Percentiles rank a stretch among this genome's conserved stretches.
Evolutionary conservation across 30 jellyfish, hydroid and myxozoan species (phyloP).

Genomic region (Cassiopea andromeda): DNA sequence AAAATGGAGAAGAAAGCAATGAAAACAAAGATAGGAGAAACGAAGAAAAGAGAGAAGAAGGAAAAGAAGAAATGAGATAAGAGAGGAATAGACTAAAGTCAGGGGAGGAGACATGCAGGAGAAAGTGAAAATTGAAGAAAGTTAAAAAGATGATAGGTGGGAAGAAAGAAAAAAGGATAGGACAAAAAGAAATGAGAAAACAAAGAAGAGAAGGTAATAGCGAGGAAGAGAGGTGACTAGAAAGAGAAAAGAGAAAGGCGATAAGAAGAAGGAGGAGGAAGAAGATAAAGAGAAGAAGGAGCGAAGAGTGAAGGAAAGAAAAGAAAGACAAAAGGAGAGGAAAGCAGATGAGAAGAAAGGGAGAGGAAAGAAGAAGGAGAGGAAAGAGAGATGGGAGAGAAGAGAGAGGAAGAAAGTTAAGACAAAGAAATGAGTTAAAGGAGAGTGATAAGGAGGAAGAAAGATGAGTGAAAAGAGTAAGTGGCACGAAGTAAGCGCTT

Average conservation of each 20-base stretch:
- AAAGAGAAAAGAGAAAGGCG: not conserved
- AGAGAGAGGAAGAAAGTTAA: not conserved
- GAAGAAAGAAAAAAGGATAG: no score
- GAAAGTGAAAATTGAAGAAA: not conserved
- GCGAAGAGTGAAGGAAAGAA: not conserved
- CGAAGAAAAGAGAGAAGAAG: no score
- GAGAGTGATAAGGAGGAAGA: no score
- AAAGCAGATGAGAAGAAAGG: not conserved
- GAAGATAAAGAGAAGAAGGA: not conserved
- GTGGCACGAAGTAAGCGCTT: not conserved
- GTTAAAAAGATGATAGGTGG: not conserved
- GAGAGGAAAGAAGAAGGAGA: not conserved
- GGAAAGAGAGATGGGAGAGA: not conserved
- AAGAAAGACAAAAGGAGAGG: not conserved
- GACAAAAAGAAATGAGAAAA: not conserved
- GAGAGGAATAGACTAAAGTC: not conserved
- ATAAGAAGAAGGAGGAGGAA: no score
- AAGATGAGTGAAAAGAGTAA: no score
- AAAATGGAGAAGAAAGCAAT: not conserved
- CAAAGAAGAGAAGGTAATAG: not conserved
- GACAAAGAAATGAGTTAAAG: not conserved
- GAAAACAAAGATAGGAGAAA: not conserved
- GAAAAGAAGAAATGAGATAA: not conserved
- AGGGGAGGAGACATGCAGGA: not conserved
- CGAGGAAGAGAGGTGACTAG: not conserved